These are phyloP conservation scores for Falco punctatus DNA, from an alignment of 2,113 vertebrate species.

Conservation along the genomic window DNA sequence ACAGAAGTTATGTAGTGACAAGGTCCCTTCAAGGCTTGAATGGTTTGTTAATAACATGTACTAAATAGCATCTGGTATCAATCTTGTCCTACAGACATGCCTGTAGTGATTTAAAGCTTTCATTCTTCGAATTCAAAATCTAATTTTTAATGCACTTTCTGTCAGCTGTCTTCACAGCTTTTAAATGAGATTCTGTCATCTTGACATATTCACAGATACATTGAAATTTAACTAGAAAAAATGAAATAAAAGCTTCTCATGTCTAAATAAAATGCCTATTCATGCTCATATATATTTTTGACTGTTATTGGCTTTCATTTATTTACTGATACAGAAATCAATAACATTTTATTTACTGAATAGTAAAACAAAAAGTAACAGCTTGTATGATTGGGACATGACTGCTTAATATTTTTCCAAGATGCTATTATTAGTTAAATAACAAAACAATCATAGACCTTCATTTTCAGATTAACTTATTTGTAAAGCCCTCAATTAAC, in stretches of 20 bases:
- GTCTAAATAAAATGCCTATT: slow-evolving; percentile 55
- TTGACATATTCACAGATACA: slow-evolving; percentile 75
- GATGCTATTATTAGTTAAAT: neutral
- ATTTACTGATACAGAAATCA: neutral
- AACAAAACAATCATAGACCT: neutral
- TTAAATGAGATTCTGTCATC: slow-evolving; percentile 82
- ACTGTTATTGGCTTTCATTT: slow-evolving; percentile 12
- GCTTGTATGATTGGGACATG: neutral
- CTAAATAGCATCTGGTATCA: slow-evolving; percentile 82
- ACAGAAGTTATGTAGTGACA: slow-evolving; percentile 81
- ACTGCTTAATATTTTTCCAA: neutral
- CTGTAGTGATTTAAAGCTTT: slow-evolving; percentile 80
- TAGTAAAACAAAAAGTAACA: neutral
- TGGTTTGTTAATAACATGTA: slow-evolving; percentile 81
- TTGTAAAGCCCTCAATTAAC: neutral
- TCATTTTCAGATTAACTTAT: neutral
- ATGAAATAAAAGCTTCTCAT: slow-evolving; percentile 56
- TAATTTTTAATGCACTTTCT: slow-evolving; percentile 82
- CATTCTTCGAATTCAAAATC: slow-evolving; percentile 80
- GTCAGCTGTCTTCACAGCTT: slow-evolving; percentile 79
- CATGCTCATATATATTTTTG: neutral
- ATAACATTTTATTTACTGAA: slow-evolving; percentile 7
- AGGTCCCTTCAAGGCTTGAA: slow-evolving; percentile 82
- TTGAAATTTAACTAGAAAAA: slow-evolving; percentile 77
- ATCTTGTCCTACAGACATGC: slow-evolving; percentile 77